A percentile compares a stretch with the other conserved stretches of the same genome.
phyloP scores from a whole-genome alignment of 2,797 vertebrate species.

The Lepilemur ruficaudatus region DNA sequence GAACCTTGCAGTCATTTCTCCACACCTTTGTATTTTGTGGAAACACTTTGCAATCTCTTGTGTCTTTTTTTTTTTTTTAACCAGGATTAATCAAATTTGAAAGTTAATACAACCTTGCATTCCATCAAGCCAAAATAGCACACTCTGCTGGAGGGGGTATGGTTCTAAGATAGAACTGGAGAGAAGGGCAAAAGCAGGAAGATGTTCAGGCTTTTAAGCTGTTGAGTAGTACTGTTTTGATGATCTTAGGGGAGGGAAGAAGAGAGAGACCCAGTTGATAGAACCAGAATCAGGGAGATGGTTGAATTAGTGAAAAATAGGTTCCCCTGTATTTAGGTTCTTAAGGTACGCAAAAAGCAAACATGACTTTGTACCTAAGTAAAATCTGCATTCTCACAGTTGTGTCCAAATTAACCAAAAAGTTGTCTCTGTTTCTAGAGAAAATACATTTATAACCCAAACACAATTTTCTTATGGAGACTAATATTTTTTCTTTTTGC shows the following conservation, averaged over 20 bases:
- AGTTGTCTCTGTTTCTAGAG: constrained; percentile 10
- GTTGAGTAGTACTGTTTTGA: constrained; percentile 10
- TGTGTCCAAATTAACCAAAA: constrained; percentile 22
- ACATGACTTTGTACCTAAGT: not conserved
- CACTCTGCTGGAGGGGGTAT: not conserved
- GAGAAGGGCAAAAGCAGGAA: not conserved
- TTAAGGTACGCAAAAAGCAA: constrained; percentile 30
- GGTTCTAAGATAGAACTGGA: not conserved
- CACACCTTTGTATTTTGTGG: constrained; percentile 28
- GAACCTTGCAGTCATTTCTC: constrained; percentile 34
- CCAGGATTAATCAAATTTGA: not conserved
- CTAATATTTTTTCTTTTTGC: not conserved
- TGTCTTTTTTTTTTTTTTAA: not conserved
- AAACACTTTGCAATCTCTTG: not conserved
- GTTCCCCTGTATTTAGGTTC: not conserved
- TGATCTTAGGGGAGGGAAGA: constrained; percentile 28
- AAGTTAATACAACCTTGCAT: constrained; percentile 57
- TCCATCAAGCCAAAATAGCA: constrained; percentile 55
- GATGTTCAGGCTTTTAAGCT: not conserved
- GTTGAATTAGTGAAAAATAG: not conserved
- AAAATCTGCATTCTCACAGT: not conserved
- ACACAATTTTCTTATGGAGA: not conserved
- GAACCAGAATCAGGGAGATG: not conserved
- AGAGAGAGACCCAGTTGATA: not conserved
- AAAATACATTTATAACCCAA: not conserved